phyloP scores from a whole-genome alignment of 2,888 invertebrate genomes.

The Mythimna loreyi region DNA sequence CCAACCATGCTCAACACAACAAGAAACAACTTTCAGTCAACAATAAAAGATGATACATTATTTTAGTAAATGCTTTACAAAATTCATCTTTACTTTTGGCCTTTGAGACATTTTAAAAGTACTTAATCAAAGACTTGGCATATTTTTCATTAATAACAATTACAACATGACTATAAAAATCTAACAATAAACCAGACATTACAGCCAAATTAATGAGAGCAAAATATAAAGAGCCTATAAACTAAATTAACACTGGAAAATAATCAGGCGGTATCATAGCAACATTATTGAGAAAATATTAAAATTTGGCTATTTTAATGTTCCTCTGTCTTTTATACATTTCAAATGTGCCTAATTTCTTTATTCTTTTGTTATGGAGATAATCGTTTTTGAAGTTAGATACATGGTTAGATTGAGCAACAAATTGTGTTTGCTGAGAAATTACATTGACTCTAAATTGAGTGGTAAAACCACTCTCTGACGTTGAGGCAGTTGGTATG shows the following conservation, averaged over 20 bases:
- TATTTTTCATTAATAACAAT: constrained; percentile 33
- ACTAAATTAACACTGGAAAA: constrained; percentile 54
- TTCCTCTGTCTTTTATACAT: constrained; percentile 79
- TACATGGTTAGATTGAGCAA: constrained; percentile 75
- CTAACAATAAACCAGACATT: constrained; percentile 39
- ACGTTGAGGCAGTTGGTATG: constrained; percentile 81
- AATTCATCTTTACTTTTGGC: constrained; percentile 5
- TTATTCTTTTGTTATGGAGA: constrained; percentile 77
- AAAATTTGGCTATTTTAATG: constrained; percentile 84
- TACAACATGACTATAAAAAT: constrained; percentile 26
- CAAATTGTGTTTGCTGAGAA: constrained; percentile 78
- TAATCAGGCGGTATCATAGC: constrained; percentile 64
- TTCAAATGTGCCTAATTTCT: constrained; percentile 81
- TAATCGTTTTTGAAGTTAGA: constrained; percentile 81
- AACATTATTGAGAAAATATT: constrained; percentile 49
- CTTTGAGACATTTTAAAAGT: too few relatives aligned
- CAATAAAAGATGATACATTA: constrained; percentile 14
- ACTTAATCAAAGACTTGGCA: background rate
- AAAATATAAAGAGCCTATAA: constrained; percentile 36
- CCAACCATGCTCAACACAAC: constrained; percentile 33
- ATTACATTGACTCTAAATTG: constrained; percentile 83
- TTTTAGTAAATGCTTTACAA: constrained; percentile 16
- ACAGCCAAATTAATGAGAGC: constrained; percentile 37
- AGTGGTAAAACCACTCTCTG: constrained; percentile 83
- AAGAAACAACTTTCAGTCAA: constrained; percentile 31